Percentiles rank a stretch among this genome's conserved stretches.
These are phyloP conservation scores for Xiphias gladius DNA, from an alignment of 2,113 vertebrate species.

Conservation along the genomic window DNA sequence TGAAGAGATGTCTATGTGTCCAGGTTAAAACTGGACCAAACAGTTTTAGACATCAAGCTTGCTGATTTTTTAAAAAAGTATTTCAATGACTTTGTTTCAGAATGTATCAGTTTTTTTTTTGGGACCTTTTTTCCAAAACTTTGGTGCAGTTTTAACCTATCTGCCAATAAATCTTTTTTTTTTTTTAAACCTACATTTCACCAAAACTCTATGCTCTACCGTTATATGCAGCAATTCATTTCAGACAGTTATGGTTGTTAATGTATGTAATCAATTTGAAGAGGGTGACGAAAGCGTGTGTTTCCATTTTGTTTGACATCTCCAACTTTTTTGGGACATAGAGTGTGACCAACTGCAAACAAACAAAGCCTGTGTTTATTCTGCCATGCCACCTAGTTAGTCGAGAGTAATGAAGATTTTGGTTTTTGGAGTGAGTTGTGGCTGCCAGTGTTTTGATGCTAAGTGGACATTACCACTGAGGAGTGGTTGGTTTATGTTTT, in stretches of 20 bases:
- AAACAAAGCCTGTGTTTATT: constrained; percentile 63
- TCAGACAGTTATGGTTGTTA: neutral
- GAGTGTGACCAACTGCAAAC: constrained; percentile 60
- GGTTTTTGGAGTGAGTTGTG: constrained; percentile 32
- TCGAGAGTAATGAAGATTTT: constrained; percentile 40
- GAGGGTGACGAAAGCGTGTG: neutral
- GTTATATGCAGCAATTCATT: neutral
- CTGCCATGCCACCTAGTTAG: constrained; percentile 43
- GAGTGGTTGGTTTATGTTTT: constrained; percentile 16
- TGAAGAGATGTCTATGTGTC: neutral
- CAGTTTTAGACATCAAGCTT: neutral
- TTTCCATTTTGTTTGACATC: constrained; percentile 41
- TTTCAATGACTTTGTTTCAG: neutral
- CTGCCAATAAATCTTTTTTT: neutral
- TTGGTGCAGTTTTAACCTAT: neutral
- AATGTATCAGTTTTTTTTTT: neutral
- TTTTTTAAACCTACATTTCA: neutral
- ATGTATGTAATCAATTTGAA: constrained; percentile 23
- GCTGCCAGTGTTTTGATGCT: constrained; percentile 43
- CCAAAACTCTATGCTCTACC: neutral
- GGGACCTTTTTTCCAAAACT: neutral
- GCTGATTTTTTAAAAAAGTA: neutral
- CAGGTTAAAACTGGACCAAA: neutral
- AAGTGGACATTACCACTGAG: constrained; percentile 23
- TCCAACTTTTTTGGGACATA: constrained; percentile 32